Conservation (phyloP, 2,113 vertebrate genomes). For the Cettia cetti region DNA sequence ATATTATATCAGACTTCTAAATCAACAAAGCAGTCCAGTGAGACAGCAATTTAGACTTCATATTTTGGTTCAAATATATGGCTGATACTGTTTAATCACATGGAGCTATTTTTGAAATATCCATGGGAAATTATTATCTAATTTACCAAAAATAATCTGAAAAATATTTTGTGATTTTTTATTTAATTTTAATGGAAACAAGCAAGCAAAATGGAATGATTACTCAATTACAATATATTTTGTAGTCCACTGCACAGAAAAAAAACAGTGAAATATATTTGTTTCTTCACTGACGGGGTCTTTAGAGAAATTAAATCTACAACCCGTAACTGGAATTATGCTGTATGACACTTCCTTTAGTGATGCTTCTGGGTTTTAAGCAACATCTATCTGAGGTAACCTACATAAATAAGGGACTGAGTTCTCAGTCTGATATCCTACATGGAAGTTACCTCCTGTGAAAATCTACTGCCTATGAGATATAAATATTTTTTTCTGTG, state of each 20-base stretch:
- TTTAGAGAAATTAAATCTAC: not conserved
- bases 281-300: not conserved
- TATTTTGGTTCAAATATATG: not conserved
- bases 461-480: not conserved
- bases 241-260: not conserved
- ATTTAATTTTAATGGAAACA: not conserved
- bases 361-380: not conserved
- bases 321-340: rapidly evolving
- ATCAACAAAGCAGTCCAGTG: not conserved
- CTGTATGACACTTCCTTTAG: not conserved
- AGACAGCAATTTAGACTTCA: not conserved
- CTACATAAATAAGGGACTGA: not conserved
- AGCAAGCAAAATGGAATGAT: not conserved
- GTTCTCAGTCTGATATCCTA: not conserved
- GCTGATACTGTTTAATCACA: not conserved
- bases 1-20: not conserved
- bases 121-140: not conserved
- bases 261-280: not conserved
- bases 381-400: not conserved
- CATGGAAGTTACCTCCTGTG: not conserved
- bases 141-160: not conserved
- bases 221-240: not conserved
- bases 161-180: not conserved
- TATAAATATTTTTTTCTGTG: not conserved
- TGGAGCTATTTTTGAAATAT: not conserved